These are phyloP conservation scores for Brachypteracias leptosomus DNA, from an alignment of 2,113 vertebrate species.

Conservation along the genomic window DNA sequence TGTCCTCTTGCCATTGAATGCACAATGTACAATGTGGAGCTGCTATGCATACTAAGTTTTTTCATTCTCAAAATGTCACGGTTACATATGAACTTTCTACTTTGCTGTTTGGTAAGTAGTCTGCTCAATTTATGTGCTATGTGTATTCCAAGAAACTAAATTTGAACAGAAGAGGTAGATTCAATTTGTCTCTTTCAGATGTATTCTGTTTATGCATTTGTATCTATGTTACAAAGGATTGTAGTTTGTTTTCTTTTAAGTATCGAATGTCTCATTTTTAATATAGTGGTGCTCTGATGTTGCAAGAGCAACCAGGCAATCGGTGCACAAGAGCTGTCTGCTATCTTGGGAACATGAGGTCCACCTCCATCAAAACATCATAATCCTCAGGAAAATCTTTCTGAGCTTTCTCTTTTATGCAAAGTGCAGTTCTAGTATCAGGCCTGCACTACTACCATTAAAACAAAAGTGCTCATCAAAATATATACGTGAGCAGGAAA, in stretches of 20 bases:
- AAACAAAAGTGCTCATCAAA: neutral
- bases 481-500: neutral
- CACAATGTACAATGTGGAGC: neutral
- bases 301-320: neutral
- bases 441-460: neutral
- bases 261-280: neutral
- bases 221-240: neutral
- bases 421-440: neutral
- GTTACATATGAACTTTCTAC: constrained; percentile 7
- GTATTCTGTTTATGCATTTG: neutral
- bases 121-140: neutral
- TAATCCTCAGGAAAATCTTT: neutral
- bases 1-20: neutral
- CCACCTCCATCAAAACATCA: neutral
- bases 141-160: neutral
- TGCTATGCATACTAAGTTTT: constrained; percentile 11
- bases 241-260: neutral
- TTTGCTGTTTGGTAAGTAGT: neutral
- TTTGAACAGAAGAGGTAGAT: neutral
- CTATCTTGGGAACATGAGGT: neutral
- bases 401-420: neutral
- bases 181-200: neutral
- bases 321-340: neutral
- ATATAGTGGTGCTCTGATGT: neutral
- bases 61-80: constrained; percentile 28